Conservation (phyloP, 2,888 invertebrate genomes). For the Ommatoiulus sabulosus region DNA sequence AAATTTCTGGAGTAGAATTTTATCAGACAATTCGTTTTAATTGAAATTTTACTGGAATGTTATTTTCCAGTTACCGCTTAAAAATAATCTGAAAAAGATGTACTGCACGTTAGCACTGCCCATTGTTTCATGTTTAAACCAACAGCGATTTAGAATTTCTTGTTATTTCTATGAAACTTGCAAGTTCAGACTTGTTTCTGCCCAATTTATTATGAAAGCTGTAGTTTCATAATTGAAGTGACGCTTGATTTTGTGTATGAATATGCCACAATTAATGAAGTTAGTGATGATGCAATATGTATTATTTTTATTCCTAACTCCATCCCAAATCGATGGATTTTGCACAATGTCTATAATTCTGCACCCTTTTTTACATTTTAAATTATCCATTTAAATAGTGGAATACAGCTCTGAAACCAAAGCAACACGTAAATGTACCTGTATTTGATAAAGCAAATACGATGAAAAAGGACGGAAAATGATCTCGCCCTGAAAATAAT, state of each 20-base stretch:
- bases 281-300: slow-evolving; percentile 25
- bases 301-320: not conserved
- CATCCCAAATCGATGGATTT: not conserved
- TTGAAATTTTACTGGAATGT: too few relatives aligned
- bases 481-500: not conserved
- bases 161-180: too few relatives aligned
- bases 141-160: too few relatives aligned
- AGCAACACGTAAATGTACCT: not conserved
- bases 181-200: not conserved
- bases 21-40: not conserved
- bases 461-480: not conserved
- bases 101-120: too few relatives aligned
- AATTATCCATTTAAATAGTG: slow-evolving; percentile 35
- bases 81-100: not conserved
- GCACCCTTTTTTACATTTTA: slow-evolving; percentile 11
- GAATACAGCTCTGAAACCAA: slow-evolving; percentile 37
- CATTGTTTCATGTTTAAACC: too few relatives aligned
- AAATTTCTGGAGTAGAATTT: not conserved
- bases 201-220: not conserved
- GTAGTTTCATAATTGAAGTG: not conserved
- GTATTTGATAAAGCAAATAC: not conserved
- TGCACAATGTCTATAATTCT: slow-evolving; percentile 17
- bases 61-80: too few relatives aligned
- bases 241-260: not conserved
- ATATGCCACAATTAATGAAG: not conserved